Percentiles rank a stretch among this genome's conserved stretches.
phyloP scores from a whole-genome alignment of 2,888 invertebrate species.

The Macrophya alboannulata region DNA sequence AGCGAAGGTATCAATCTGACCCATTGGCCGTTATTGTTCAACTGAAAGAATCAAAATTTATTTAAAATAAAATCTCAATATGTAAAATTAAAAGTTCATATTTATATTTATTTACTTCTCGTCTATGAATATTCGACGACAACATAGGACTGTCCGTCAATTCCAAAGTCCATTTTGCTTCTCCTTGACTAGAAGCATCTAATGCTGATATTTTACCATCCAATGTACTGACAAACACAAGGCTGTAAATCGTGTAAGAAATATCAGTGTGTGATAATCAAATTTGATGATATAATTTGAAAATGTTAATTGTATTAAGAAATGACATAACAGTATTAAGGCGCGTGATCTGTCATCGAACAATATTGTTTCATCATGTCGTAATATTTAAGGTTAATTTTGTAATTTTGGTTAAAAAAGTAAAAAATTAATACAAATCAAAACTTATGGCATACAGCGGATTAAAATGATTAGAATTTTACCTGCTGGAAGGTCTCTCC shows the following conservation, averaged over 20 bases:
- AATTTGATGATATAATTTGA: background rate
- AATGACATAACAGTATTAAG: background rate
- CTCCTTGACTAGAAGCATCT: slow-evolving; percentile 86
- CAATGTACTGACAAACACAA: slow-evolving; percentile 93
- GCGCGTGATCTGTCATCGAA: background rate
- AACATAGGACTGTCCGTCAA: slow-evolving; percentile 90
- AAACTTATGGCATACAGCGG: background rate
- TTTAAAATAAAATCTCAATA: slow-evolving; percentile 3
- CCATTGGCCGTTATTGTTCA: slow-evolving; percentile 92
- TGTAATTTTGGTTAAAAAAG: background rate
- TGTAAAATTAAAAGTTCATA: slow-evolving; percentile 35
- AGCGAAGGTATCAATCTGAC: slow-evolving; percentile 96
- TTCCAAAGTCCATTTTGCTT: slow-evolving; percentile 89
- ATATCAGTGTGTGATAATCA: background rate
- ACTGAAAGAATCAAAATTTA: slow-evolving; percentile 79
- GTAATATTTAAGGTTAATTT: background rate
- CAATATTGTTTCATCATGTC: slow-evolving; percentile 14
- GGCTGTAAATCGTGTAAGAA: slow-evolving; percentile 80
- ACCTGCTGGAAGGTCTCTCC: slow-evolving; percentile 57
- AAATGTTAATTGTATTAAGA: background rate
- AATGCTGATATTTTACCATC: slow-evolving; percentile 94
- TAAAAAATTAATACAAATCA: background rate
- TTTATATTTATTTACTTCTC: slow-evolving; percentile 84
- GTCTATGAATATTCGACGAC: slow-evolving; percentile 93
- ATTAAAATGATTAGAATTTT: background rate